A percentile compares a stretch with the other conserved stretches of the same genome.
Evolutionary conservation across 1,140 invertebrate genomes (phyloP).

Genomic region (Hycleus cichorii): DNA sequence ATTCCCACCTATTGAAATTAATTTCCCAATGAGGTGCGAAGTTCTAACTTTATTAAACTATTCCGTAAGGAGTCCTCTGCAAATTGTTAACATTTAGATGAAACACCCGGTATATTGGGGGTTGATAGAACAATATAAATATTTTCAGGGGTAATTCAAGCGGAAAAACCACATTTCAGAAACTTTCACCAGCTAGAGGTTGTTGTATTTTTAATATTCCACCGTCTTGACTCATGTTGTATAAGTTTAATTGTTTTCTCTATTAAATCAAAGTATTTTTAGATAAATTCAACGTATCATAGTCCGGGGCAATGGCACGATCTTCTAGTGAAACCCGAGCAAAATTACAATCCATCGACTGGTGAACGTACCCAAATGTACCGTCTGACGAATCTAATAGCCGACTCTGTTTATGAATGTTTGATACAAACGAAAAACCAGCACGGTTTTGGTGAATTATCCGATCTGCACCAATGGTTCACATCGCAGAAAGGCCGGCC

Average conservation of each 20-base stretch:
- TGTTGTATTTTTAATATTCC: no score
- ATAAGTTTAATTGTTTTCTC: not conserved
- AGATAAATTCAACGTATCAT: conserved; percentile 66
- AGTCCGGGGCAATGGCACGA: conserved; percentile 67
- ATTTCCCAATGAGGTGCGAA: no score
- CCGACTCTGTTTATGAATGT: conserved; percentile 56
- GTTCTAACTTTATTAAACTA: no score
- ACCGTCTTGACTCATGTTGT: not conserved
- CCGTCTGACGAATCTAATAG: conserved; percentile 46
- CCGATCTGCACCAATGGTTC: conserved; percentile 39
- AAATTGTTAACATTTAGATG: no score
- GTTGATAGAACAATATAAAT: no score
- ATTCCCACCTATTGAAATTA: no score
- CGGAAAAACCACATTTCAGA: no score
- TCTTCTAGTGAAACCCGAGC: conserved; percentile 40
- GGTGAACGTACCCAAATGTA: conserved; percentile 33
- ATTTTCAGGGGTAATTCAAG: no score
- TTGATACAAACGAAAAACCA: conserved; percentile 58
- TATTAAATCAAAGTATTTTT: conserved; percentile 18
- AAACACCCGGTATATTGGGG: no score
- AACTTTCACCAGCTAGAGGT: no score
- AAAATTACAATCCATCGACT: conserved; percentile 33
- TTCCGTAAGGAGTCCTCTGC: no score
- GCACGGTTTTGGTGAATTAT: conserved; percentile 58
- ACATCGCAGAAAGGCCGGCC: conserved; percentile 18